These are phyloP conservation scores for Zootermopsis nevadensis DNA, from an alignment of 2,888 invertebrate genomes.

Conservation along the genomic window DNA sequence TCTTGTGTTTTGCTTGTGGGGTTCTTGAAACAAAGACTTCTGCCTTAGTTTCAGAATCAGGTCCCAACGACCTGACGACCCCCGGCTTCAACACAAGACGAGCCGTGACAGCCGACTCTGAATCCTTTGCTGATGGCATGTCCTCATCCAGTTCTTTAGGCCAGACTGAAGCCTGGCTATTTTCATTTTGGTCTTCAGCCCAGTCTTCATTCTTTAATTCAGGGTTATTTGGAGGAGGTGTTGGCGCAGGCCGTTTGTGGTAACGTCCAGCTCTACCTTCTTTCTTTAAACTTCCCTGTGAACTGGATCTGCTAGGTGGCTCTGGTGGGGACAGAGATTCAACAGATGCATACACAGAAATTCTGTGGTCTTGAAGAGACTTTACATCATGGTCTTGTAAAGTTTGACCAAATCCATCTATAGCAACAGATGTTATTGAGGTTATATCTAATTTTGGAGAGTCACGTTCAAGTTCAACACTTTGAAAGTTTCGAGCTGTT, in stretches of 20 bases:
- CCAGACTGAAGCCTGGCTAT: neutral
- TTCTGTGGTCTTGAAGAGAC: neutral
- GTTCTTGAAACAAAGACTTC: slow-evolving; percentile 45
- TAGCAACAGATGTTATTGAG: neutral
- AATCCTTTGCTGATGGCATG: neutral
- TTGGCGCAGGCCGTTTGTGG: slow-evolving; percentile 67
- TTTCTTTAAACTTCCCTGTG: slow-evolving; percentile 34
- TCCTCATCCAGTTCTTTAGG: neutral
- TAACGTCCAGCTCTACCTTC: slow-evolving; percentile 65
- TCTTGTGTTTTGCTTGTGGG: slow-evolving; percentile 42
- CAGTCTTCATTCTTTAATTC: slow-evolving; percentile 53
- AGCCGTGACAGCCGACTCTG: slow-evolving; percentile 26
- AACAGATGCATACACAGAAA: slow-evolving; percentile 16
- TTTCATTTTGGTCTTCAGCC: neutral
- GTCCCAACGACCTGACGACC: slow-evolving; percentile 45
- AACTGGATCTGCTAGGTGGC: neutral
- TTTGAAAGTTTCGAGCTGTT: neutral
- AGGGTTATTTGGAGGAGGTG: slow-evolving; percentile 59
- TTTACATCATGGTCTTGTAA: neutral
- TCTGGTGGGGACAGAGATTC: slow-evolving; percentile 22
- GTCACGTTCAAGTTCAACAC: neutral
- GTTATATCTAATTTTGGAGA: neutral
- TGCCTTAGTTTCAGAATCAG: slow-evolving; percentile 28
- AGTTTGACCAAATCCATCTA: too few species aligned
- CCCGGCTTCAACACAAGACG: slow-evolving; percentile 45